A percentile compares a stretch with the other conserved stretches of the same genome.
phyloP scores from a whole-genome alignment of 2,797 vertebrate genomes.

The Merluccius polli region DNA sequence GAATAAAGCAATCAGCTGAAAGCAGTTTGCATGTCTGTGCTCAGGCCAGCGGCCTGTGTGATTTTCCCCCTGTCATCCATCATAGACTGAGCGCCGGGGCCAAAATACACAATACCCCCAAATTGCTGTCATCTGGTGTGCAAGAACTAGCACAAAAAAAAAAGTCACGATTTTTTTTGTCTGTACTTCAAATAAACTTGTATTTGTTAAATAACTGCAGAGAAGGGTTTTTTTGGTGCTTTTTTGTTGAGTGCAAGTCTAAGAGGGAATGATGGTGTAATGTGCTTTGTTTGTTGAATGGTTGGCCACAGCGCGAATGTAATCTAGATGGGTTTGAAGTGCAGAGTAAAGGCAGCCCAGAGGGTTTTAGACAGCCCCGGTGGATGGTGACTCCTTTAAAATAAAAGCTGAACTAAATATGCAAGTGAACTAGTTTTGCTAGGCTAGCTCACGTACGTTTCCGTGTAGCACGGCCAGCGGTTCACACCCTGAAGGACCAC shows the following conservation, averaged over 20 bases:
- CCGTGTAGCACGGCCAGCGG: not conserved
- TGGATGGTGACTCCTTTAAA: not conserved
- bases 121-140: conserved; percentile 92
- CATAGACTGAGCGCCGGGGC: conserved; percentile 78
- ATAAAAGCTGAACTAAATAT: not conserved
- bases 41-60: conserved; percentile 78
- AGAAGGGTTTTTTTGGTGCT: conserved; percentile 39
- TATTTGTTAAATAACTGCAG: conserved; percentile 86
- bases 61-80: conserved; percentile 91
- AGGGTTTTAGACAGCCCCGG: conserved; percentile 33
- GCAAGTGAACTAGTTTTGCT: not conserved
- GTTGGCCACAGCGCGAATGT: conserved; percentile 56
- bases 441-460: not conserved
- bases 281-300: conserved; percentile 76
- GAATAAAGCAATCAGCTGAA: conserved; percentile 85
- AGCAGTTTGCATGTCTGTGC: conserved; percentile 83
- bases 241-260: conserved; percentile 63
- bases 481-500: not conserved
- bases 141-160: conserved; percentile 58
- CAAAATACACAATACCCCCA: conserved; percentile 91
- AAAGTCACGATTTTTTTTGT: conserved; percentile 79
- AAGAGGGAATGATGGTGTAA: conserved; percentile 66
- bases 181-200: conserved; percentile 82
- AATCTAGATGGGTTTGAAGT: conserved; percentile 58
- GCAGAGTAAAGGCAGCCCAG: conserved; percentile 49